A percentile compares a stretch with the other conserved stretches of the same genome.
Conservation (phyloP, 1,140 invertebrate genomes). For the Tetraneura akinire region DNA sequence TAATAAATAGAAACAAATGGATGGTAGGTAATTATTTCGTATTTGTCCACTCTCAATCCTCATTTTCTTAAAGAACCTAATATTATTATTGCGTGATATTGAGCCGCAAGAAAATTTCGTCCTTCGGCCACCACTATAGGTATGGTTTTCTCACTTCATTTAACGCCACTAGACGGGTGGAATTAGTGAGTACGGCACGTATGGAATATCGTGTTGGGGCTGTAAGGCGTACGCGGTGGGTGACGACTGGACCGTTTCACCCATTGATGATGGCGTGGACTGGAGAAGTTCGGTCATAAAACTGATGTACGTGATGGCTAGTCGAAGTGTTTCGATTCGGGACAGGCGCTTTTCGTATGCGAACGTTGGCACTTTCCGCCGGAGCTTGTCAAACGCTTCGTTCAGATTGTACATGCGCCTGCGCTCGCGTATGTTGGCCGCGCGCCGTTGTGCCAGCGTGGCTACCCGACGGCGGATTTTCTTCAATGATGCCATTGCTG, state of each 20-base stretch:
- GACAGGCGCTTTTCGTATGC: slow-evolving; percentile 98
- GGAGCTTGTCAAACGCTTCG: slow-evolving; percentile 92
- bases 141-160: too few relatives aligned
- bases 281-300: slow-evolving; percentile 89
- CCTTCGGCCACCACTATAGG: too few relatives aligned
- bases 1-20: too few relatives aligned
- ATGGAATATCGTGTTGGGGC: slow-evolving; percentile 29
- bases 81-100: too few relatives aligned
- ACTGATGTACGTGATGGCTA: slow-evolving; percentile 98
- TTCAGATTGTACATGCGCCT: slow-evolving; percentile 97
- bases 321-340: slow-evolving; percentile 92
- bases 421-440: slow-evolving; percentile 92
- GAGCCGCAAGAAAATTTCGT: too few relatives aligned
- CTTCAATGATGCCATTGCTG: slow-evolving; percentile 60
- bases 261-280: slow-evolving; percentile 53
- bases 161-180: slow-evolving; percentile 23
- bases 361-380: slow-evolving; percentile 95
- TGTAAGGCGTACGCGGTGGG: not conserved
- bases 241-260: not conserved
- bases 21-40: too few relatives aligned
- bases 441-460: slow-evolving; percentile 83
- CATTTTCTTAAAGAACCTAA: too few relatives aligned
- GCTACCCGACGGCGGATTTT: slow-evolving; percentile 85
- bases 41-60: too few relatives aligned
- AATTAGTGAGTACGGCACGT: slow-evolving; percentile 50